These are phyloP conservation scores for Sciaenops ocellatus DNA, from an alignment of 2,797 vertebrate genomes.

Conservation along the genomic window DNA sequence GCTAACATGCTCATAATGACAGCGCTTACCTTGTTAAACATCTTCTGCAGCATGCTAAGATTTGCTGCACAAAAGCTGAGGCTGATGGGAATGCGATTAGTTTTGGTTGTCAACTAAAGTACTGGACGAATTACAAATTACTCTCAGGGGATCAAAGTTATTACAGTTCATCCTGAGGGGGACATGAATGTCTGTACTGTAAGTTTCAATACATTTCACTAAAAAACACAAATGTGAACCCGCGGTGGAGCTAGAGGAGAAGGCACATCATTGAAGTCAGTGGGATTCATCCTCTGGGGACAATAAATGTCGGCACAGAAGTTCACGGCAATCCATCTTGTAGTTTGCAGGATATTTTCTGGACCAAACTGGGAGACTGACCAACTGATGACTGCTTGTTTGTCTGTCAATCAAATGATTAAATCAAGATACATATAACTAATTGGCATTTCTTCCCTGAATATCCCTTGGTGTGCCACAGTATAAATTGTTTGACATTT, in stretches of 20 bases:
- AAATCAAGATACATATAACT: neutral
- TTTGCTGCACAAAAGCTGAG: neutral
- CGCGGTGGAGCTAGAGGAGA: too few species aligned
- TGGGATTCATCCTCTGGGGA: neutral
- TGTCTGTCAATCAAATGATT: slow-evolving; percentile 1
- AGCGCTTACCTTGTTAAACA: neutral
- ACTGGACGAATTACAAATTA: too few species aligned
- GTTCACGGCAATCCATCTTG: neutral
- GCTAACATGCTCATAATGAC: neutral
- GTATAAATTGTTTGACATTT: neutral
- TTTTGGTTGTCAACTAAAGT: too few species aligned
- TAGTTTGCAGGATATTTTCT: neutral
- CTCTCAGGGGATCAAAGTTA: neutral
- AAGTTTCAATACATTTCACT: neutral
- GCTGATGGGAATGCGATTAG: neutral
- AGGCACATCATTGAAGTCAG: neutral
- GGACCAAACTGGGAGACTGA: too few species aligned
- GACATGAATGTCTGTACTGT: neutral
- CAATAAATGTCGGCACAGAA: too few species aligned
- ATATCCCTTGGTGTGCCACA: too few species aligned
- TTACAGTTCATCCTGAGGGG: neutral
- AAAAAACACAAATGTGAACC: neutral
- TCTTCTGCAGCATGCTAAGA: neutral
- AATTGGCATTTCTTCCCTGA: too few species aligned
- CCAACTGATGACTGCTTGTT: neutral